Conservation (phyloP, 2,888 invertebrate genomes). For the Rotaria sp. region DNA sequence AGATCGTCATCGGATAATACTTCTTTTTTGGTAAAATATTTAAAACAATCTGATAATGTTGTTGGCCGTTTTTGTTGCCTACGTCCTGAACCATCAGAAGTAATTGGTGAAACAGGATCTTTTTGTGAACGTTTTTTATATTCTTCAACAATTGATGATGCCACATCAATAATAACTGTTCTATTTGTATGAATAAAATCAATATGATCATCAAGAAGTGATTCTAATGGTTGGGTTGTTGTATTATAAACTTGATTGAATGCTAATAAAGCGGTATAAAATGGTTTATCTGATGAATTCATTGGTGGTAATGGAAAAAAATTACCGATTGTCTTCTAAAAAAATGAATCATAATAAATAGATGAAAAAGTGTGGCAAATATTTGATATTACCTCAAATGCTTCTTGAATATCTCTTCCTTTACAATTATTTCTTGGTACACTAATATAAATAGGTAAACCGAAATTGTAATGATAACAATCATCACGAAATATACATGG, state of each 20-base stretch:
- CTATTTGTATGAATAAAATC: not conserved
- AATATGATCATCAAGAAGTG: not conserved
- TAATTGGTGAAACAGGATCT: not conserved
- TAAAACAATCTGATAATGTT: slow-evolving; percentile 59
- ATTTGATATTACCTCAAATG: not conserved
- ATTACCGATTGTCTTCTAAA: not conserved
- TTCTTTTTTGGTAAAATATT: slow-evolving; percentile 60
- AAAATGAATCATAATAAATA: too few relatives aligned
- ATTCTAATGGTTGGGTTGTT: not conserved
- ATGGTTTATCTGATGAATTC: not conserved
- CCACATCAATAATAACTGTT: not conserved
- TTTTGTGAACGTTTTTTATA: not conserved
- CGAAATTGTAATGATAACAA: not conserved
- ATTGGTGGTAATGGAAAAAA: not conserved
- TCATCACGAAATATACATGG: not conserved
- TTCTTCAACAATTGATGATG: not conserved
- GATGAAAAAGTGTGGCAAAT: too few relatives aligned
- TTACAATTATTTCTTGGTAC: not conserved
- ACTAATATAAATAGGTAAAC: not conserved
- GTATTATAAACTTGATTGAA: not conserved
- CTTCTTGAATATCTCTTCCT: slow-evolving; percentile 4
- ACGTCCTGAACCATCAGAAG: not conserved
- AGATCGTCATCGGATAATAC: slow-evolving; percentile 60
- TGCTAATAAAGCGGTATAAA: not conserved
- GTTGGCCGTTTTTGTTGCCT: slow-evolving; percentile 43